Conservation (phyloP, 2,797 vertebrate genomes). For the Cirrhinus mrigala region DNA sequence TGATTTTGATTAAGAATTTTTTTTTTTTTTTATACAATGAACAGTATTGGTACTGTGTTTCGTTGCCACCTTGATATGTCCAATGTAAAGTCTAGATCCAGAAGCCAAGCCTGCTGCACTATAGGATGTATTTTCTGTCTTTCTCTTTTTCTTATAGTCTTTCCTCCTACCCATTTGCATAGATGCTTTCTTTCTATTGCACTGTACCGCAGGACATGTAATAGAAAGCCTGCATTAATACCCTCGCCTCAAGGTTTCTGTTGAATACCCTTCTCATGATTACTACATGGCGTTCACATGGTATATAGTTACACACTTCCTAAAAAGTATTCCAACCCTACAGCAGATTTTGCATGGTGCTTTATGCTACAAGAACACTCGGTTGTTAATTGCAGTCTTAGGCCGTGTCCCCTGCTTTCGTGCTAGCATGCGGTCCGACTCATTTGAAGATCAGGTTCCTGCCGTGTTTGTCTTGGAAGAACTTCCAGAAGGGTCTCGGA, state of each 20-base stretch:
- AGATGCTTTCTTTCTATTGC: not conserved
- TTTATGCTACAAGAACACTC: conserved; percentile 61
- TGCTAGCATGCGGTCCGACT: conserved; percentile 73
- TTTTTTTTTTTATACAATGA: not conserved
- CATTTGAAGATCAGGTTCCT: conserved; percentile 72
- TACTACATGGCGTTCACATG: conserved; percentile 33
- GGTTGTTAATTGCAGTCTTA: conserved; percentile 64
- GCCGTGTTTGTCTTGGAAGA: conserved; percentile 80
- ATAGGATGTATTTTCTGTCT: not conserved
- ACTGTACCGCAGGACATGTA: conserved; percentile 28
- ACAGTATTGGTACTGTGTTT: not conserved
- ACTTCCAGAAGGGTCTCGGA: conserved; percentile 66
- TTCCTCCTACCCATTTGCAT: conserved; percentile 3
- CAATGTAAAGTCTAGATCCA: not conserved
- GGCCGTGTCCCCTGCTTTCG: conserved; percentile 63
- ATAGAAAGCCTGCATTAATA: conserved; percentile 18
- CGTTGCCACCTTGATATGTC: not conserved
- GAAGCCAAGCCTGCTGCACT: not conserved
- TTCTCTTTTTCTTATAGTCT: conserved; percentile 39
- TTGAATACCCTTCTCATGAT: conserved; percentile 32
- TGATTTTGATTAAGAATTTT: not conserved
- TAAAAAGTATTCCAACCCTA: conserved; percentile 27
- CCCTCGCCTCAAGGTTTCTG: not conserved
- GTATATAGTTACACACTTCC: conserved; percentile 29
- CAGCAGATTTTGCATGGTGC: conserved; percentile 30